A percentile compares a stretch with the other conserved stretches of the same genome.
phyloP scores from a whole-genome alignment of 2,797 vertebrate genomes.

The Oreortyx pictus region DNA sequence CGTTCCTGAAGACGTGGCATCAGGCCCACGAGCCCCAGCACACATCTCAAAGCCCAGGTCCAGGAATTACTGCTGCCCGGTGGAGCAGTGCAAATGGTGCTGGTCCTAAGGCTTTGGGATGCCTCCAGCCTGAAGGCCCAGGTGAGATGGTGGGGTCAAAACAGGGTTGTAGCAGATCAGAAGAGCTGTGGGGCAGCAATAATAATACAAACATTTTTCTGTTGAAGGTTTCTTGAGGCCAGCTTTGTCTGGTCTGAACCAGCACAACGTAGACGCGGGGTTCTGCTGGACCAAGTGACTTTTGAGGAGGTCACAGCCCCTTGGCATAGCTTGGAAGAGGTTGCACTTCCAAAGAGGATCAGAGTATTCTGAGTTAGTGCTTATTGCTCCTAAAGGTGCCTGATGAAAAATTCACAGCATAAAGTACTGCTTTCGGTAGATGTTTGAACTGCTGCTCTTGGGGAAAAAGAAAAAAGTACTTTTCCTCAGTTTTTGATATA shows the following conservation, averaged over 20 bases:
- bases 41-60: neutral
- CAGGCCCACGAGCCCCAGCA: neutral
- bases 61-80: accelerated
- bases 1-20: neutral
- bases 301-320: neutral
- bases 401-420: neutral
- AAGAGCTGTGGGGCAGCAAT: neutral
- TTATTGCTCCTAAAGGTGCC: neutral
- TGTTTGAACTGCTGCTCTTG: neutral
- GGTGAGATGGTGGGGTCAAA: neutral
- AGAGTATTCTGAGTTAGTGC: neutral
- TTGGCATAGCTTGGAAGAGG: neutral
- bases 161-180: neutral
- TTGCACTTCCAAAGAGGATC: accelerated
- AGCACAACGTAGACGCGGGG: accelerated
- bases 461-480: accelerated
- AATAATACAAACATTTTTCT: neutral
- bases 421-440: neutral
- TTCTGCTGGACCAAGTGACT: neutral
- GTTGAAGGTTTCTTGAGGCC: neutral
- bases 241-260: neutral
- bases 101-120: neutral
- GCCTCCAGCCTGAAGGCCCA: neutral
- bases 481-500: neutral
- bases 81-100: neutral